A percentile compares a stretch with the other conserved stretches of the same genome.
Evolutionary conservation across 2,888 invertebrate genomes (phyloP).

Genomic region (Liodrosophila aerea): DNA sequence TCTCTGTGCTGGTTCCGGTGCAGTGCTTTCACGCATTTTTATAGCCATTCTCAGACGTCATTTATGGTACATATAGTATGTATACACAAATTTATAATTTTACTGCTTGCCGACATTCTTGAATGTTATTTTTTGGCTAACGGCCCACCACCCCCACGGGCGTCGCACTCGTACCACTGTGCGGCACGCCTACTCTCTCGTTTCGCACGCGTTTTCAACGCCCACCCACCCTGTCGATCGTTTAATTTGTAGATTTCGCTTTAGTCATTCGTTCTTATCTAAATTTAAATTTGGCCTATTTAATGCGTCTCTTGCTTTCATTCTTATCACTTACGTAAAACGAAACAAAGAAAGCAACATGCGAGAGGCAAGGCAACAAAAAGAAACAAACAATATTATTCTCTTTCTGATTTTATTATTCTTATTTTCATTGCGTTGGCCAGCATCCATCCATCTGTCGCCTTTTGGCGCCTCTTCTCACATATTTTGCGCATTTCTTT

Average conservation of each 20-base stretch:
- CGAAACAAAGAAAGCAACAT: slow-evolving; percentile 36
- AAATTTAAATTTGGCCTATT: slow-evolving; percentile 75
- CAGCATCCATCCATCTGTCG: slow-evolving; percentile 1
- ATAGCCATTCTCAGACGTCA: slow-evolving; percentile 27
- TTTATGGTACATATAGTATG: no score
- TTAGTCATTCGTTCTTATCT: slow-evolving; percentile 46
- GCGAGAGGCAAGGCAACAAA: slow-evolving; percentile 11
- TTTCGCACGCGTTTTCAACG: background rate
- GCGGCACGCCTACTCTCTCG: slow-evolving; percentile 19
- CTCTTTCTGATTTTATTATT: slow-evolving; percentile 20
- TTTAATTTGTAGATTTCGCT: background rate
- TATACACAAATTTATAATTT: slow-evolving; percentile 1
- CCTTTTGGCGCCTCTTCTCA: slow-evolving; percentile 13
- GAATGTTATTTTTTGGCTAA: slow-evolving; percentile 35
- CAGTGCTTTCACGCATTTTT: slow-evolving; percentile 12
- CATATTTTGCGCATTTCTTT: slow-evolving; percentile 61
- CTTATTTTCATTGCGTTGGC: slow-evolving; percentile 25
- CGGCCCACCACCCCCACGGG: slow-evolving; percentile 37
- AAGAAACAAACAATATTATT: slow-evolving; percentile 5
- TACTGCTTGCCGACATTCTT: slow-evolving; percentile 4
- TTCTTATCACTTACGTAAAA: slow-evolving; percentile 74
- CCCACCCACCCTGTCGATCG: background rate
- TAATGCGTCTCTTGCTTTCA: slow-evolving; percentile 27
- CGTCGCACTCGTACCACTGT: slow-evolving; percentile 26
- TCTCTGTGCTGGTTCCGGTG: slow-evolving; percentile 48